A percentile compares a stretch with the other conserved stretches of the same genome.
phyloP scores from a whole-genome alignment of 1,140 invertebrate species.

The Frieseomelitta varia region DNA sequence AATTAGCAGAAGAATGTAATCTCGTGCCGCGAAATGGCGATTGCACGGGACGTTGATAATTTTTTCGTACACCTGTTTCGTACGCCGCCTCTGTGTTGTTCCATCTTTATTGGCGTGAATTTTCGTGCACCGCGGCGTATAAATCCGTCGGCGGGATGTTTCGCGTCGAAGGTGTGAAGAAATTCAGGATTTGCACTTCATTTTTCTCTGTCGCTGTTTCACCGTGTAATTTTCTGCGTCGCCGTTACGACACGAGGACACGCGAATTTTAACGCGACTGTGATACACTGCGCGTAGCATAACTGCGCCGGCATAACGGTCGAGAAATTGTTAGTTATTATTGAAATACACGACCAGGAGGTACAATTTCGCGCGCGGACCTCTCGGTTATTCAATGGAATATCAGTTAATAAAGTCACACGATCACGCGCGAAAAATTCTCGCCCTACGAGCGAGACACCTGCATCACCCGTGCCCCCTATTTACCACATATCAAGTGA shows the following conservation, averaged over 20 bases:
- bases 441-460: conserved; percentile 17
- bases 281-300: no score
- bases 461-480: conserved; percentile 41
- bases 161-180: background rate
- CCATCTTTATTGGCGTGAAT: background rate
- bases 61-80: background rate
- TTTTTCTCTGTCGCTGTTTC: background rate
- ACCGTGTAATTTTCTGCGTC: conserved; percentile 3
- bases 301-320: background rate
- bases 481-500: conserved; percentile 44
- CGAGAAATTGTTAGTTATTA: conserved; percentile 11
- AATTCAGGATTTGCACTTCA: background rate
- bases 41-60: background rate
- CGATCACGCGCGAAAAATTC: conserved; percentile 29
- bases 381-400: conserved; percentile 9
- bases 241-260: background rate
- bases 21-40: background rate
- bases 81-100: no score
- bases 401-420: conserved; percentile 41
- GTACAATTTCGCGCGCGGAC: conserved; percentile 1
- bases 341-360: background rate
- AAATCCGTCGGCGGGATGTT: background rate
- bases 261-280: background rate
- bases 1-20: background rate
- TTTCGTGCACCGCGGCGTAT: background rate